Base-by-base conservation (phyloP, 1,140 invertebrate genomes). In the Cylas formicarius region DNA sequence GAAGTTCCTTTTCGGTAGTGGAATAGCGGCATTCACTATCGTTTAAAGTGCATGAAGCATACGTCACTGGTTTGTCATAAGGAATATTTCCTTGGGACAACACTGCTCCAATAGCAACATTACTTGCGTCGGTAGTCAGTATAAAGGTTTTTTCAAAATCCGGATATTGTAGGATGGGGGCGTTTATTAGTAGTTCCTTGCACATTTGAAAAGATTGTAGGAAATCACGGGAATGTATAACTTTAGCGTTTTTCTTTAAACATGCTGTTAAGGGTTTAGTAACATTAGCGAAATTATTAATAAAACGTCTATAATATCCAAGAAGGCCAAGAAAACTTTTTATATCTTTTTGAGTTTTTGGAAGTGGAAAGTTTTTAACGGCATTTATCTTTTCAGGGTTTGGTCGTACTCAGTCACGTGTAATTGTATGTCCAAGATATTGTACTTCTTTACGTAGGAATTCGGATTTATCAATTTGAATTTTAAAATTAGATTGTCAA, bases 51-150 rank as follows among this genome's bases (percentile, higher is more conserved):
- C 23, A 2, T 8, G 33, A 44, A 17, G 43, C 43, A 19, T 35
- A 44, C 1, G 28, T 32, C n/a, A 44, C 26, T 2, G 31, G 41
- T 35, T 4, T 35, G 37, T 37, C 33, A 17, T 26, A 19, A 20
- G 10, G 10, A 7, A 37, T 37, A 2, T 21, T 23, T 2, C 48
- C 47, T 56, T 67, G 66, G 4, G 59, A 61, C 11, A 70, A 37
- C 0, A 67, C 56, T 1, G 56, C 58, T 7, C 61, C 65, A 0
- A 68, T 32, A 0, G 62, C 63, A 13, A 50, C 45, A 8, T 61
- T 55, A 6, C 49, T 57, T 1, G 64, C 65, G 20, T 69, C 67
- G 1, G 61, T 65, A 1, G 57, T 65, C 8, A 68, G 23, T 1
- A 50, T 43, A 43, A 68, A 69, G 14, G 46, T 38, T 45, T 63